Conservation (phyloP, 1,140 invertebrate genomes). For the Vollenhovia emeryi region DNA sequence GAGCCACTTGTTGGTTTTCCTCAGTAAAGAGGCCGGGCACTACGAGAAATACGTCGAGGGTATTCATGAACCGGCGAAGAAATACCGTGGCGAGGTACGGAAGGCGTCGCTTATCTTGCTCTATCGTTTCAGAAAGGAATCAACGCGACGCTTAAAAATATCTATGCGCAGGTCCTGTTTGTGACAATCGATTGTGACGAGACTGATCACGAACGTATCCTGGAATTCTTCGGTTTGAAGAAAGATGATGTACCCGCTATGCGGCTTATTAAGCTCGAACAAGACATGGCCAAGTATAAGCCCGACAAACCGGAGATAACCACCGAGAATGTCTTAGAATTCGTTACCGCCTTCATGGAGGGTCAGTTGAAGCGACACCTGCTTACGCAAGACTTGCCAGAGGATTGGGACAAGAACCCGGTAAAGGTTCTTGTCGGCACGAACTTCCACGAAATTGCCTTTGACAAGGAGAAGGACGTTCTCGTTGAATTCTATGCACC, state of each 20-base stretch:
- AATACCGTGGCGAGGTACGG: constrained; percentile 94
- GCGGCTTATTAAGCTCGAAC: constrained; percentile 96
- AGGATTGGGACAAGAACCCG: constrained; percentile 98
- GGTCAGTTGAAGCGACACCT: constrained; percentile 98
- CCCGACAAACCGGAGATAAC: constrained; percentile 92
- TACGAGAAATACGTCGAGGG: constrained; percentile 92
- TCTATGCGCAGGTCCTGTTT: constrained; percentile 90
- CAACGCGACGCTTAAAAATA: neutral
- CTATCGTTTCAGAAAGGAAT: neutral
- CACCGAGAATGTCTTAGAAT: constrained; percentile 92
- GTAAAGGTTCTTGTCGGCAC: constrained; percentile 97
- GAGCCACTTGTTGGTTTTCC: constrained; percentile 97
- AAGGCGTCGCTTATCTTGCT: neutral
- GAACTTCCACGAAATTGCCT: constrained; percentile 98
- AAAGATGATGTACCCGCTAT: constrained; percentile 96
- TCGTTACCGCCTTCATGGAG: constrained; percentile 95
- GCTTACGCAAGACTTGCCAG: constrained; percentile 96
- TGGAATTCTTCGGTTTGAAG: constrained; percentile 99
- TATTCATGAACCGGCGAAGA: constrained; percentile 92
- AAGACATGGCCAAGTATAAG: constrained; percentile 99
- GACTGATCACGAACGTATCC: constrained; percentile 97
- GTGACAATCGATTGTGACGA: constrained; percentile 98
- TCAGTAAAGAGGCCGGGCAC: constrained; percentile 95
- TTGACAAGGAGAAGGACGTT: constrained; percentile 96
- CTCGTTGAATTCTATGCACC: constrained; percentile 99